phyloP scores from a whole-genome alignment of 2,797 vertebrate genomes.

The Poecilia velifera region DNA sequence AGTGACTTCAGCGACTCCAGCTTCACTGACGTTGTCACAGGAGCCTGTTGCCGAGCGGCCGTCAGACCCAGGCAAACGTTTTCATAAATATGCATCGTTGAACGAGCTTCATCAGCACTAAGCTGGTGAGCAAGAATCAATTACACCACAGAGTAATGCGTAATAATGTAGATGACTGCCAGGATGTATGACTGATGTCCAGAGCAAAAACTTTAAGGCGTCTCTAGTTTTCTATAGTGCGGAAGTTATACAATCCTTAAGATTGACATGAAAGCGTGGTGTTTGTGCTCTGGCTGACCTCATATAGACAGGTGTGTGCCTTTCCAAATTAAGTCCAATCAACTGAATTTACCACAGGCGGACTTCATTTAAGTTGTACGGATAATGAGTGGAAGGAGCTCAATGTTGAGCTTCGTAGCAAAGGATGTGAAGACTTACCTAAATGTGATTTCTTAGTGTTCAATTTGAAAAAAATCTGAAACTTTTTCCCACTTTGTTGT shows the following conservation, averaged over 20 bases:
- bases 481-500: background rate
- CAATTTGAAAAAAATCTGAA: background rate
- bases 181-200: background rate
- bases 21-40: slow-evolving; percentile 73
- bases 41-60: slow-evolving; percentile 60
- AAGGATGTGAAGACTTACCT: background rate
- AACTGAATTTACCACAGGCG: background rate
- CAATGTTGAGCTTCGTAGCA: background rate
- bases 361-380: background rate
- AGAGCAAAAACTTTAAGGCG: background rate
- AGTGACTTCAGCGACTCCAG: slow-evolving; percentile 78
- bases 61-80: slow-evolving; percentile 65
- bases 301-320: background rate
- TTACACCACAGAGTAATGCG: background rate
- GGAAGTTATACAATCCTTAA: background rate
- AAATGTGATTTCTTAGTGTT: background rate
- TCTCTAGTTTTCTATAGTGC: background rate
- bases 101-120: slow-evolving; percentile 69
- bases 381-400: background rate
- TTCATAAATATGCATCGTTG: slow-evolving; percentile 76
- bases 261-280: background rate
- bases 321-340: background rate
- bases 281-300: background rate
- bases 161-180: background rate
- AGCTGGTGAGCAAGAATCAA: slow-evolving; percentile 56